Conservation (phyloP, 2,888 invertebrate genomes). For the Amiota minor region DNA sequence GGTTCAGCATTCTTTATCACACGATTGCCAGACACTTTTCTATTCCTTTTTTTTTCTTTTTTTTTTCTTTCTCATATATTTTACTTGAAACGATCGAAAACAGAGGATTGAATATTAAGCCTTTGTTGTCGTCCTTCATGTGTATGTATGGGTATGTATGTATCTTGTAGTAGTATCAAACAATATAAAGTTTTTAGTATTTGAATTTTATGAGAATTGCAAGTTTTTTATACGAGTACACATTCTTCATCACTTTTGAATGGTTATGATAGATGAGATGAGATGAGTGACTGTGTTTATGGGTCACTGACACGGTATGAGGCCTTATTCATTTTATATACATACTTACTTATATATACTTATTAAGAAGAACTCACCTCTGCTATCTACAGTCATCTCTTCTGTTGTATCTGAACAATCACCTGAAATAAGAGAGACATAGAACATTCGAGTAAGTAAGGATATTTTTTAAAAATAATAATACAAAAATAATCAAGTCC, state of each 20-base stretch:
- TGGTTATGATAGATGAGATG: too few species aligned
- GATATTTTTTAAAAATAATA: background rate
- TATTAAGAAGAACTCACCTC: constrained; percentile 63
- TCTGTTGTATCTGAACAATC: constrained; percentile 73
- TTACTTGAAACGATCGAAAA: background rate
- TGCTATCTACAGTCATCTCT: constrained; percentile 73
- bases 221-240: background rate
- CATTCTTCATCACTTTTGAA: background rate
- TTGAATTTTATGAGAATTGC: constrained; percentile 39
- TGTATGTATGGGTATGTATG: background rate
- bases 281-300: too few species aligned
- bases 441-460: background rate
- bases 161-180: background rate
- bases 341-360: too few species aligned
- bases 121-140: constrained; percentile 27
- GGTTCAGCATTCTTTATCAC: constrained; percentile 37
- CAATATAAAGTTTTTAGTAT: constrained; percentile 36
- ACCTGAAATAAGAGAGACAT: constrained; percentile 56
- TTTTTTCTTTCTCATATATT: background rate
- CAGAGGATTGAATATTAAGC: constrained; percentile 28
- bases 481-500: too few species aligned
- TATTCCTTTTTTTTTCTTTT: constrained; percentile 21
- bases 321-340: background rate
- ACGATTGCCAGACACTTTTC: constrained; percentile 37
- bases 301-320: too few species aligned